Evolutionary conservation across 1,140 invertebrate species (phyloP).

Genomic region (Mya arenaria): DNA sequence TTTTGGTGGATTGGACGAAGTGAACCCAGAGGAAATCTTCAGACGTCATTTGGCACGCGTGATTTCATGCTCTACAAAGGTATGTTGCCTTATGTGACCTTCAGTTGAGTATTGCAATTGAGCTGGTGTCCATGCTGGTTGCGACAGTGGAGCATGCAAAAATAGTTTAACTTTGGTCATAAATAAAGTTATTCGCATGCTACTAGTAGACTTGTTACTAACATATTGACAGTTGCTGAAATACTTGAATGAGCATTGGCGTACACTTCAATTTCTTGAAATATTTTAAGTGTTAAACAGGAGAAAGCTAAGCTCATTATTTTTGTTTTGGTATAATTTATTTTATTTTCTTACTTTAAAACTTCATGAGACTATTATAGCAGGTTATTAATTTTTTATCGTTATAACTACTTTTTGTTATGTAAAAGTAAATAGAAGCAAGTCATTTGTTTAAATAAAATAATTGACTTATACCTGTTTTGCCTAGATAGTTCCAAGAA

Average conservation of each 20-base stretch:
- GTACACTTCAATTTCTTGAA: no score
- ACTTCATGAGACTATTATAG: no score
- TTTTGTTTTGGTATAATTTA: no score
- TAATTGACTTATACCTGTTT: not conserved
- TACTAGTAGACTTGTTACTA: not conserved
- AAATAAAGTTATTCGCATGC: not conserved
- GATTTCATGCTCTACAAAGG: conserved; percentile 35
- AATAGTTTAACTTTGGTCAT: not conserved
- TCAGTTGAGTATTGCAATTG: not conserved
- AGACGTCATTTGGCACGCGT: conserved; percentile 40
- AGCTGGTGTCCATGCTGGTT: not conserved
- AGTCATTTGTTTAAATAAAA: not conserved
- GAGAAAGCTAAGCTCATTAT: no score
- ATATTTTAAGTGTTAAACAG: no score
- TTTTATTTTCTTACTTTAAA: no score
- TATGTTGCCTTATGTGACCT: not conserved
- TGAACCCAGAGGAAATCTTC: conserved; percentile 69
- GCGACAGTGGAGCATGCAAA: not conserved
- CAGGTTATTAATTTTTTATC: no score
- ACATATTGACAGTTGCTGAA: not conserved
- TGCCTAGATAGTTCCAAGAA: not conserved
- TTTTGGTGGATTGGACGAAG: conserved; percentile 72
- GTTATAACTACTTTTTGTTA: no score
- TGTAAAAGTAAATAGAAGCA: not conserved
- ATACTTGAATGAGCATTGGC: no score